Percentiles rank a stretch among this genome's conserved stretches.
phyloP scores from a whole-genome alignment of 2,797 vertebrate genomes.

The Amniataba percoides region DNA sequence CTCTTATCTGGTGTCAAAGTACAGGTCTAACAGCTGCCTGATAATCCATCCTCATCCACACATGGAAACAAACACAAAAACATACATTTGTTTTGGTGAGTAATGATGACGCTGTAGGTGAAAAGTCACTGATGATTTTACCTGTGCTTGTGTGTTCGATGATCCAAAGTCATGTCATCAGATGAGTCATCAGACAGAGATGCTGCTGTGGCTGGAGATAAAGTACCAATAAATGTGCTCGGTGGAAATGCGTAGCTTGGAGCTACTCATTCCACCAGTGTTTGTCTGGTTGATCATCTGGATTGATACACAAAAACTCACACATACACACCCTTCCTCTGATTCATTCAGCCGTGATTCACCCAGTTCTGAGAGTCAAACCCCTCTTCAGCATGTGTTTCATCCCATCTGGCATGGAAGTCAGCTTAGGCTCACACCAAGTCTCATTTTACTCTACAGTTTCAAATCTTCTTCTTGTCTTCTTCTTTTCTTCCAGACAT shows the following conservation, averaged over 20 bases:
- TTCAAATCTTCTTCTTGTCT: constrained; percentile 27
- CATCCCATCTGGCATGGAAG: neutral
- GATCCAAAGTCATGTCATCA: constrained; percentile 56
- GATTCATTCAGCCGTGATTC: constrained; percentile 51
- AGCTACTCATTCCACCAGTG: constrained; percentile 58
- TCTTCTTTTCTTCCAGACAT: constrained; percentile 14
- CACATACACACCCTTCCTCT: constrained; percentile 49
- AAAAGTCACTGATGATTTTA: constrained; percentile 4
- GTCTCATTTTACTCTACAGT: constrained; percentile 5
- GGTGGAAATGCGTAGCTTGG: constrained; percentile 42
- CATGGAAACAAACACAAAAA: constrained; percentile 23
- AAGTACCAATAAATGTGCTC: constrained; percentile 20
- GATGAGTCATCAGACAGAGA: constrained; percentile 15
- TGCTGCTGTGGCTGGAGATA: constrained; percentile 13
- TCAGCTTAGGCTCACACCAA: constrained; percentile 23
- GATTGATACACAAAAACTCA: constrained; percentile 22
- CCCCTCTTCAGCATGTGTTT: constrained; percentile 2
- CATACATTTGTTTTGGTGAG: constrained; percentile 6
- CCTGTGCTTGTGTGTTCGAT: constrained; percentile 29
- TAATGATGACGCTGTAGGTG: neutral
- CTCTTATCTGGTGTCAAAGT: constrained; percentile 74
- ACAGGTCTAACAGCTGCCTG: constrained; percentile 31
- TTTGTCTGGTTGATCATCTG: constrained; percentile 44
- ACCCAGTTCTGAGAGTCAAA: constrained; percentile 30
- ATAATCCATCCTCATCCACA: constrained; percentile 13